A percentile compares a stretch with the other conserved stretches of the same genome.
These are phyloP conservation scores for Gymnobelideus leadbeateri DNA, from an alignment of 2,113 vertebrate genomes.

Conservation along the genomic window DNA sequence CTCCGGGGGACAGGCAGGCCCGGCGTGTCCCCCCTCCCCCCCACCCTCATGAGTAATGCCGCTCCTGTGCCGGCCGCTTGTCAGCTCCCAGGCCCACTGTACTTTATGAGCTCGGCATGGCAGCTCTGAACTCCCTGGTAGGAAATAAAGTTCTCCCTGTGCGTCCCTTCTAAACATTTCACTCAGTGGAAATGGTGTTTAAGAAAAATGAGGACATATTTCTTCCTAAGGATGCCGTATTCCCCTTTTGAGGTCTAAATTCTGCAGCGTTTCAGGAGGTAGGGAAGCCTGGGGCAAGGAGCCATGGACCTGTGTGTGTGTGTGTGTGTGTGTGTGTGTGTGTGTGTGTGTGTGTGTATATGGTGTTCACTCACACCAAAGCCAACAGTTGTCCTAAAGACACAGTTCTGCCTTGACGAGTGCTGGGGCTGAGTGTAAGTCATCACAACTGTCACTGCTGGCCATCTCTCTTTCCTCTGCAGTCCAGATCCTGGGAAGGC, in stretches of 20 bases:
- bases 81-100: conserved; percentile 87
- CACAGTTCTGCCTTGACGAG: background rate
- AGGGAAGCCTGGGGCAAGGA: conserved; percentile 78
- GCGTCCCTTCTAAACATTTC: conserved; percentile 99
- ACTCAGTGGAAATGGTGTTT: conserved; percentile 98
- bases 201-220: conserved; percentile 96
- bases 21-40: conserved; percentile 74
- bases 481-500: background rate
- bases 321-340: background rate
- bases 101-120: conserved; percentile 98
- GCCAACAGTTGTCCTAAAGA: background rate
- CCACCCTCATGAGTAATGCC: conserved; percentile 91
- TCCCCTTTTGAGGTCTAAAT: conserved; percentile 89
- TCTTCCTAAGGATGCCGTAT: conserved; percentile 93
- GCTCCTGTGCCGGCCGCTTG: conserved; percentile 91
- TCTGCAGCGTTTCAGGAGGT: conserved; percentile 86
- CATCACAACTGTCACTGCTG: background rate
- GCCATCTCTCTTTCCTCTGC: background rate
- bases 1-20: conserved; percentile 57
- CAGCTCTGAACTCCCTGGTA: conserved; percentile 99
- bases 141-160: conserved; percentile 99
- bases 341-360: no score
- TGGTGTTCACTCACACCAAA: background rate
- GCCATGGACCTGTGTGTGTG: conserved; percentile 23
- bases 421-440: accelerated